Evolutionary conservation across 2,113 vertebrate genomes (phyloP).

Genomic region (Amia ocellicauda): DNA sequence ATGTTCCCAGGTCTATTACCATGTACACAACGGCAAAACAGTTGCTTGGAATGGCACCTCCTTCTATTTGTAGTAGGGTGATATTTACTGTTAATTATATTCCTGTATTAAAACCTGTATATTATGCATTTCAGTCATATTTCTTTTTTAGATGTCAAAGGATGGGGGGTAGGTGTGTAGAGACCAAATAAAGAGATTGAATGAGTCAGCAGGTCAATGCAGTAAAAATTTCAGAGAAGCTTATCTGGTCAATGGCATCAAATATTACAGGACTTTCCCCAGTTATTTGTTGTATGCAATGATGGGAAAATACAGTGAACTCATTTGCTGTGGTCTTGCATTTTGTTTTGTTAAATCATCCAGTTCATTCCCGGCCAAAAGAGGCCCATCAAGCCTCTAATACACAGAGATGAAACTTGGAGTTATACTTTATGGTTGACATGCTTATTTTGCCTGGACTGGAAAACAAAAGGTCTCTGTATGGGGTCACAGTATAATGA

Average conservation of each 20-base stretch:
- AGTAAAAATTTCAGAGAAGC: not conserved
- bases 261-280: not conserved
- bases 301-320: slow-evolving; percentile 32
- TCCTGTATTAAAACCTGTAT: no score
- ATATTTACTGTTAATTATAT: no score
- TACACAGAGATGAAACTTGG: slow-evolving; percentile 46
- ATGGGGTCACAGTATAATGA: slow-evolving; percentile 67
- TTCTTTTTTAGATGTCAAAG: not conserved
- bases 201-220: no score
- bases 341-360: slow-evolving; percentile 45
- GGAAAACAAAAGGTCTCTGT: slow-evolving; percentile 73
- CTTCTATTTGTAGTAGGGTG: no score
- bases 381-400: slow-evolving; percentile 50
- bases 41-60: no score
- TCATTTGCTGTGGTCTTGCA: slow-evolving; percentile 15
- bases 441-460: slow-evolving; percentile 54
- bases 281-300: not conserved
- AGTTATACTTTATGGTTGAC: slow-evolving; percentile 54
- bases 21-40: no score
- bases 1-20: no score
- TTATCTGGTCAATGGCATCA: not conserved
- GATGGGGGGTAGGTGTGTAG: not conserved
- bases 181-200: no score
- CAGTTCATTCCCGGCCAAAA: slow-evolving; percentile 40
- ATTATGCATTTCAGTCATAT: not conserved